Evolutionary conservation across 2,113 vertebrate species (phyloP).

Genomic region (Anolis carolinensis): DNA sequence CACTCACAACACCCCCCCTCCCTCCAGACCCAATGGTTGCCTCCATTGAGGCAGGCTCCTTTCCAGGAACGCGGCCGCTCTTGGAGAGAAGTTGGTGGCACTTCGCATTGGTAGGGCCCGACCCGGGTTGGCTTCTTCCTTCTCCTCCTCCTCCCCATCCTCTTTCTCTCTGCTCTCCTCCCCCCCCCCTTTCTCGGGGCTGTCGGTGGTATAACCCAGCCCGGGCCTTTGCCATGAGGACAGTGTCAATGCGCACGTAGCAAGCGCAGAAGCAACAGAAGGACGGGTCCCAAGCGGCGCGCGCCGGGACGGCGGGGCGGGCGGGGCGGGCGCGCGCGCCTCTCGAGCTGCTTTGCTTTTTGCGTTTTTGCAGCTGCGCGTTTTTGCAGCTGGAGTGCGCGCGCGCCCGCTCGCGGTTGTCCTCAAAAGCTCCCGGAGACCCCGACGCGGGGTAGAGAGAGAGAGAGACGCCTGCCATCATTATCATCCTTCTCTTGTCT

Average conservation of each 20-base stretch:
- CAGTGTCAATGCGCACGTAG: constrained; percentile 87
- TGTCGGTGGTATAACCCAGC: constrained; percentile 56
- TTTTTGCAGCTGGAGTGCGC: constrained; percentile 11
- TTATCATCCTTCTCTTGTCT: no score
- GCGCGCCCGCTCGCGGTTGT: background rate
- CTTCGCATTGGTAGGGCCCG: background rate
- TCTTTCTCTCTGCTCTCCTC: background rate
- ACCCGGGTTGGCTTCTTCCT: background rate
- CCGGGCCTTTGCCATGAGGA: constrained; percentile 86
- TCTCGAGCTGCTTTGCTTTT: no score
- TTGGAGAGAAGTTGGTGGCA: background rate
- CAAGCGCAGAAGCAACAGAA: constrained; percentile 35
- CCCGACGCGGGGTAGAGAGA: background rate
- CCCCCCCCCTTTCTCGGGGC: background rate
- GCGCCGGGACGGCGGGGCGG: background rate
- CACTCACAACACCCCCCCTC: background rate
- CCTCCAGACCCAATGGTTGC: background rate
- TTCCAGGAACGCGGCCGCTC: background rate
- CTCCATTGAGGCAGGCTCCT: constrained; percentile 20
- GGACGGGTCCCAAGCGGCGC: constrained; percentile 11
- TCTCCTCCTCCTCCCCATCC: background rate
- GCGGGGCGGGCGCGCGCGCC: background rate
- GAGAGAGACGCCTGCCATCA: no score
- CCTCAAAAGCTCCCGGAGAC: constrained; percentile 22
- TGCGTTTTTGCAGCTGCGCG: background rate